These are phyloP conservation scores for Hestina assimilis DNA, from an alignment of 1,140 invertebrate genomes.

Conservation along the genomic window DNA sequence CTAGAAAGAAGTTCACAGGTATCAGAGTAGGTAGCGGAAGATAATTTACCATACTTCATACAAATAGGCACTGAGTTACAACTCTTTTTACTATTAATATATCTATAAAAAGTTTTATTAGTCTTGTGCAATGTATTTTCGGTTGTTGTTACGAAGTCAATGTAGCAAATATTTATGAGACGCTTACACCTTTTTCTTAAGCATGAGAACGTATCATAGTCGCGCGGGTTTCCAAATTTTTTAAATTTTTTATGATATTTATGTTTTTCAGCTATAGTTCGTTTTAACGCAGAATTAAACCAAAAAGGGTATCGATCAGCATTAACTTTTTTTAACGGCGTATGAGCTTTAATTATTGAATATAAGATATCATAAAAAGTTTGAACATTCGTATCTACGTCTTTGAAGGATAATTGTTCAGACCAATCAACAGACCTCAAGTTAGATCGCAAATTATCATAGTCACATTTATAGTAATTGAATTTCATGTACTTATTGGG, in stretches of 20 bases:
- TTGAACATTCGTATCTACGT: background rate
- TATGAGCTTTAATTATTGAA: background rate
- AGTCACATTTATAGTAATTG: background rate
- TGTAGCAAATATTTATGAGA: background rate
- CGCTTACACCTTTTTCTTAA: background rate
- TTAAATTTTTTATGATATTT: background rate
- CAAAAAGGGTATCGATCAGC: background rate
- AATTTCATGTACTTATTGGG: background rate
- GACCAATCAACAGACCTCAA: background rate
- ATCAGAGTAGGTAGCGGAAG: background rate
- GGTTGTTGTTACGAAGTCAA: too few species aligned
- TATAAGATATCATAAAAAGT: background rate
- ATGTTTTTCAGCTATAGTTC: background rate
- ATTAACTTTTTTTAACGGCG: background rate
- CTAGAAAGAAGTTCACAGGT: constrained; percentile 9
- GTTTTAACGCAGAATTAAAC: background rate
- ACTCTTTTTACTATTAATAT: constrained; percentile 3
- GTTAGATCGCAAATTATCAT: background rate
- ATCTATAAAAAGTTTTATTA: too few species aligned
- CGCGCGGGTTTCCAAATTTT: background rate
- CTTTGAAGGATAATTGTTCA: background rate
- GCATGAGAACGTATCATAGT: background rate
- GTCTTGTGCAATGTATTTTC: background rate
- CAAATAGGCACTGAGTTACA: background rate
- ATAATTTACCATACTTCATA: background rate